Conservation (phyloP, 2,888 invertebrate species). For the Onthophagus sagittarius region DNA sequence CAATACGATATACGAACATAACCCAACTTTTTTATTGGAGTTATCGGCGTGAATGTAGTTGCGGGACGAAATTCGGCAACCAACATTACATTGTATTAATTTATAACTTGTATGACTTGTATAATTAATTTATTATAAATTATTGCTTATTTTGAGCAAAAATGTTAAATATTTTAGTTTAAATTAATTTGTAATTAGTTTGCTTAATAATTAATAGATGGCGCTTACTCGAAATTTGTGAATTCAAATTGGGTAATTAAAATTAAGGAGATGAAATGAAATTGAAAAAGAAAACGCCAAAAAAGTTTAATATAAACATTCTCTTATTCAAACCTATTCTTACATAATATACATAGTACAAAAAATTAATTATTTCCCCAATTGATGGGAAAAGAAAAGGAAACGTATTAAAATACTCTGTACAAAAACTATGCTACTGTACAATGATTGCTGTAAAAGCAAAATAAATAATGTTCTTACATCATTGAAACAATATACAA, state of each 20-base stretch:
- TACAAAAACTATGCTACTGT: constrained; percentile 50
- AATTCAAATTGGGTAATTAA: background rate
- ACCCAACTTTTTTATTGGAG: no score
- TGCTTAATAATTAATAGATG: background rate
- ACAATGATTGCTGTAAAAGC: constrained; percentile 49
- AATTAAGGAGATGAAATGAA: background rate
- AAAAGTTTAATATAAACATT: constrained; percentile 47
- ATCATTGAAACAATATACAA: constrained; percentile 47
- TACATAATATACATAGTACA: constrained; percentile 85
- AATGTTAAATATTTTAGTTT: no score
- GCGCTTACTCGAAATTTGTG: background rate
- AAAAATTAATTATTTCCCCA: constrained; percentile 60
- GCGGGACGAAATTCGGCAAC: no score
- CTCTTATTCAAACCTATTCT: constrained; percentile 68
- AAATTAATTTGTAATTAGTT: background rate
- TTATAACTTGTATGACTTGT: no score
- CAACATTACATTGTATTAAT: no score
- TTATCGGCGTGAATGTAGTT: no score
- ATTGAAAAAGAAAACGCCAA: background rate
- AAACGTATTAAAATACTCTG: constrained; percentile 40
- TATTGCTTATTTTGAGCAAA: no score
- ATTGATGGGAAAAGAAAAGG: constrained; percentile 29
- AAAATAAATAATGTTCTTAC: constrained; percentile 48
- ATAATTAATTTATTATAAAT: background rate
- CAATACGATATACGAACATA: no score